A percentile compares a stretch with the other conserved stretches of the same genome.
These are phyloP conservation scores for Heterotis niloticus DNA, from an alignment of 2,113 vertebrate species.

Conservation along the genomic window DNA sequence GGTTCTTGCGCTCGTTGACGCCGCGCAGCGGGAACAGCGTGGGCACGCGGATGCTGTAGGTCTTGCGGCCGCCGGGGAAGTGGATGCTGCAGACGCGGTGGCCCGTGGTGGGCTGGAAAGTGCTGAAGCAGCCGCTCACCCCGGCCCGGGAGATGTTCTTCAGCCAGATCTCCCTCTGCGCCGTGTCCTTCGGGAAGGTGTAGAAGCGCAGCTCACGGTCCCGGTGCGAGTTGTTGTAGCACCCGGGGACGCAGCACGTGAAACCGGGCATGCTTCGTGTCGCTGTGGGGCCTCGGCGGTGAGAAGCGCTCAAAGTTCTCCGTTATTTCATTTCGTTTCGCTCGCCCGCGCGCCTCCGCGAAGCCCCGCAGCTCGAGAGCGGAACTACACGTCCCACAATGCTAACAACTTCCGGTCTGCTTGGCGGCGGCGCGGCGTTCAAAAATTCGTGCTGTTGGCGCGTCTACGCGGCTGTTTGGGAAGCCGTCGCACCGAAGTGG, in stretches of 20 bases:
- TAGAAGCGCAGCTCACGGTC: conserved; percentile 94
- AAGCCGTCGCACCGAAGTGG: too few relatives aligned
- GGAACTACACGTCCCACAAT: conserved; percentile 87
- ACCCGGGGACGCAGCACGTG: conserved; percentile 76
- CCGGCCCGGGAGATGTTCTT: conserved; percentile 94
- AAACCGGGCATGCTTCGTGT: conserved; percentile 68
- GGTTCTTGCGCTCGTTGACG: conserved; percentile 83
- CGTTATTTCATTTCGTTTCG: conserved; percentile 60
- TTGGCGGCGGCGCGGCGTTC: neutral
- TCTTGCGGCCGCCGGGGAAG: conserved; percentile 91
- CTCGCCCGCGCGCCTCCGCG: conserved; percentile 59
- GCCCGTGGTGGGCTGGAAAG: conserved; percentile 92
- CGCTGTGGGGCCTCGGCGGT: neutral
- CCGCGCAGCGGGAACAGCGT: conserved; percentile 88
- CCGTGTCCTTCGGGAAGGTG: conserved; percentile 90
- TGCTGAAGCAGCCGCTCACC: conserved; percentile 94
- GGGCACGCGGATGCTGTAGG: conserved; percentile 88
- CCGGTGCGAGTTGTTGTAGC: conserved; percentile 84
- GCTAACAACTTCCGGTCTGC: conserved; percentile 75
- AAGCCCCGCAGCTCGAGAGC: conserved; percentile 63
- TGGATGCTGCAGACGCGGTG: conserved; percentile 94
- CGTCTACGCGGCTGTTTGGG: neutral
- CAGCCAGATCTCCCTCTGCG: conserved; percentile 86
- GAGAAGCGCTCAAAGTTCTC: conserved; percentile 31
- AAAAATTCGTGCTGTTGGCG: too few relatives aligned